Evolutionary conservation across 1,140 invertebrate species (phyloP).

Genomic region (Drosophila navojoa): DNA sequence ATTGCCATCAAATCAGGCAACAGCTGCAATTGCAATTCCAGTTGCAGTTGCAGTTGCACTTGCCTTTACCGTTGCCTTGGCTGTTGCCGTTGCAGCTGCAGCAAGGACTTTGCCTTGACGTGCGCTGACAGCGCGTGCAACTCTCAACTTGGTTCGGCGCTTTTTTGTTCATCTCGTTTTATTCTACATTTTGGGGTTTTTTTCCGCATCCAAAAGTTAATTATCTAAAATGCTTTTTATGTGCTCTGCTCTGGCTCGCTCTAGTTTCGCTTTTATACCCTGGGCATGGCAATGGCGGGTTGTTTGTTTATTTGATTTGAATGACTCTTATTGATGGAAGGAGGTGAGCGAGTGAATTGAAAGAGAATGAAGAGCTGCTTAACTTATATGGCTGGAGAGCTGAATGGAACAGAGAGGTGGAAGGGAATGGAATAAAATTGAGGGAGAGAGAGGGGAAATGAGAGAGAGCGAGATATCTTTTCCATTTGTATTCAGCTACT

Average conservation of each 20-base stretch:
- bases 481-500: too few relatives aligned
- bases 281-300: not conserved
- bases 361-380: too few relatives aligned
- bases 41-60: not conserved
- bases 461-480: too few relatives aligned
- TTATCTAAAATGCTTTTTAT: slow-evolving; percentile 77
- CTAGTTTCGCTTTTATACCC: not conserved
- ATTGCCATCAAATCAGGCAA: slow-evolving; percentile 74
- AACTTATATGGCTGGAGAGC: too few relatives aligned
- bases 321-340: too few relatives aligned
- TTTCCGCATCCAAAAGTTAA: slow-evolving; percentile 67
- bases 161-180: too few relatives aligned
- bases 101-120: slow-evolving; percentile 23
- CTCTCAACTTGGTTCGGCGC: slow-evolving; percentile 38
- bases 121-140: slow-evolving; percentile 55
- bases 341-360: too few relatives aligned
- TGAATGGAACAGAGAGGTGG: too few relatives aligned
- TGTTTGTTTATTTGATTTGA: too few relatives aligned
- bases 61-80: too few relatives aligned
- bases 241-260: slow-evolving; percentile 3
- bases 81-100: not conserved
- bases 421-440: too few relatives aligned
- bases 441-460: too few relatives aligned
- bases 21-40: slow-evolving; percentile 31
- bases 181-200: slow-evolving; percentile 52